Conservation (phyloP, 2,113 vertebrate species). For the Callochromis pleurospilus region DNA sequence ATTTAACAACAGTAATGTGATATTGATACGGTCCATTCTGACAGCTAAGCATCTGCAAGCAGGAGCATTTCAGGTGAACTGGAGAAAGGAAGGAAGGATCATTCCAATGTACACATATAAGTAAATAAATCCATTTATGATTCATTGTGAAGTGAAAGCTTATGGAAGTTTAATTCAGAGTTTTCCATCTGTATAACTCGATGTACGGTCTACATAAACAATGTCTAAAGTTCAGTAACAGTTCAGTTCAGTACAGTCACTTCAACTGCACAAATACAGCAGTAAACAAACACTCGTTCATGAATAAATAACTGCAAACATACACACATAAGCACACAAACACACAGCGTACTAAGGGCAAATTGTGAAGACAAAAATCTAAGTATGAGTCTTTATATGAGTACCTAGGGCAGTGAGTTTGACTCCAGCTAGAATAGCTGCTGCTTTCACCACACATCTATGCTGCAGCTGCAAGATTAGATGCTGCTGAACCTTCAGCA, state of each 20-base stretch:
- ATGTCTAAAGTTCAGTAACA: slow-evolving; percentile 2
- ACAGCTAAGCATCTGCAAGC: not conserved
- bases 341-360: not conserved
- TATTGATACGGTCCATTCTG: not conserved
- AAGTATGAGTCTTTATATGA: not conserved
- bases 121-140: not conserved
- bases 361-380: not conserved
- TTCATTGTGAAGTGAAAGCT: not conserved
- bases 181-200: not conserved
- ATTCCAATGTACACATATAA: not conserved
- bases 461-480: not conserved
- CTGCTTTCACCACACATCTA: not conserved
- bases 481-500: not conserved
- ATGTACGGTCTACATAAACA: not conserved
- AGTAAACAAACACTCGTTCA: slow-evolving; percentile 15
- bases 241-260: not conserved
- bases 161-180: not conserved
- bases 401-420: not conserved
- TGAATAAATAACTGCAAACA: slow-evolving; percentile 15
- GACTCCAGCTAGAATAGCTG: slow-evolving; percentile 1
- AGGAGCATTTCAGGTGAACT: not conserved
- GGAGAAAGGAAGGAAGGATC: not conserved
- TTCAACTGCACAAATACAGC: not conserved
- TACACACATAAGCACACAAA: not conserved
- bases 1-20: not conserved